Conservation (phyloP, 2,888 invertebrate genomes). For the Melinaea menophilus region DNA sequence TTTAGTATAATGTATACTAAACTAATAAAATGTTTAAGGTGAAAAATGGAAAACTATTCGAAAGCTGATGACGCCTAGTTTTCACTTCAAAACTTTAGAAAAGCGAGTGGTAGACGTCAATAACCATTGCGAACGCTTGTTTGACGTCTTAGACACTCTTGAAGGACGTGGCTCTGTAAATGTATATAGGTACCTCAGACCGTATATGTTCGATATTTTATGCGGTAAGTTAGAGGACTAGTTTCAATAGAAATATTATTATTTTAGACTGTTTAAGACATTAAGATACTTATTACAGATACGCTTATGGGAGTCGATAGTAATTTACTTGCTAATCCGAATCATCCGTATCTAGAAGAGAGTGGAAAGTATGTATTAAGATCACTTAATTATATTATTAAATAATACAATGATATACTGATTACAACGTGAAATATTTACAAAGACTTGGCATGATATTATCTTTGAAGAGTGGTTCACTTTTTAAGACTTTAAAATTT, state of each 20-base stretch:
- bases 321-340: slow-evolving; percentile 35
- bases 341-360: slow-evolving; percentile 40
- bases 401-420: background rate
- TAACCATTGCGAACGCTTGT: slow-evolving; percentile 34
- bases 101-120: slow-evolving; percentile 37
- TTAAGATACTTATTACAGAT: slow-evolving; percentile 29
- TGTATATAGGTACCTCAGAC: slow-evolving; percentile 40
- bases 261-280: background rate
- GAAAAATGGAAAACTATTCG: slow-evolving; percentile 41
- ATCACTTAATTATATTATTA: background rate
- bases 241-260: background rate
- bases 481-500: too few species aligned
- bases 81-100: slow-evolving; percentile 40
- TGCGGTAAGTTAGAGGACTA: slow-evolving; percentile 34
- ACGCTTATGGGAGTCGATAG: slow-evolving; percentile 41
- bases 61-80: slow-evolving; percentile 42
- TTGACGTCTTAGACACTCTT: slow-evolving; percentile 34
- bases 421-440: background rate
- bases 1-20: background rate
- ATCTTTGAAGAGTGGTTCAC: too few species aligned
- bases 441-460: too few species aligned
- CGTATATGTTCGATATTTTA: slow-evolving; percentile 43
- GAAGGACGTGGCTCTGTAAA: slow-evolving; percentile 33
- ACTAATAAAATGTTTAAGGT: slow-evolving; percentile 28
- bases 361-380: slow-evolving; percentile 35